Evolutionary conservation across 2,888 invertebrate genomes (phyloP), one percentile per base, ranked within the genome.

Genomic region (Agonopterix alstromeriana): DNA sequence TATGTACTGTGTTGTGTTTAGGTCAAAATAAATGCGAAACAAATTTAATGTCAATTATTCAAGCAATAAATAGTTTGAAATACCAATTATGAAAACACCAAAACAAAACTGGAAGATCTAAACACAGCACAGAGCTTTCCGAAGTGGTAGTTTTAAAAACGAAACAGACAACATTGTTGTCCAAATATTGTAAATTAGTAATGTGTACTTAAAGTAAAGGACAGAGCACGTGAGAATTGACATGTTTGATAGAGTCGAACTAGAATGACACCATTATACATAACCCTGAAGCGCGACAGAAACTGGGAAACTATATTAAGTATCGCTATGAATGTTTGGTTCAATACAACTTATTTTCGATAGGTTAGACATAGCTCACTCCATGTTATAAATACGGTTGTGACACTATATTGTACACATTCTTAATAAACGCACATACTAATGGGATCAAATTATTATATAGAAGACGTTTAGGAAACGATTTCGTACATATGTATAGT

Each of bases 11-110:
- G 57, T 55, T 57, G 57, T 53, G 58, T 58, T 53, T 43, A 48
- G 35, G 12, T 0, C 3, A 38, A n/a, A 3, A 38, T 9, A 38
- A 3, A 38, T 3, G 3, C 10, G 40, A 53, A 50, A 53, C 53
- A 38, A 41, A 55, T 45, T 47, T 43, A 48, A 44, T 47, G 72
- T 73, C 72, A 73, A 73, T 72, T 70, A 68, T 56, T 51, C 53
- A 12, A 54, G 54, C 56, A 55, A 57, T 60, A 62, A 10, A 38
- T 38, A 38, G 27, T 38, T n/a, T 38, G 36, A 36, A 38, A n/a
- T 0, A 38, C 0, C 17, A 10, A n/a, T 38, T 38, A 3, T 10
- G n/a, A 38, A 38, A 38, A 38, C 0, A 5, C 10, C n/a, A 38
- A 10, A 38, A 17, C 17, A 27, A 27, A 5, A 27, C 27, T 42